Base-by-base conservation (phyloP, 2,888 invertebrate genomes). In the Harpalus rufipes region DNA sequence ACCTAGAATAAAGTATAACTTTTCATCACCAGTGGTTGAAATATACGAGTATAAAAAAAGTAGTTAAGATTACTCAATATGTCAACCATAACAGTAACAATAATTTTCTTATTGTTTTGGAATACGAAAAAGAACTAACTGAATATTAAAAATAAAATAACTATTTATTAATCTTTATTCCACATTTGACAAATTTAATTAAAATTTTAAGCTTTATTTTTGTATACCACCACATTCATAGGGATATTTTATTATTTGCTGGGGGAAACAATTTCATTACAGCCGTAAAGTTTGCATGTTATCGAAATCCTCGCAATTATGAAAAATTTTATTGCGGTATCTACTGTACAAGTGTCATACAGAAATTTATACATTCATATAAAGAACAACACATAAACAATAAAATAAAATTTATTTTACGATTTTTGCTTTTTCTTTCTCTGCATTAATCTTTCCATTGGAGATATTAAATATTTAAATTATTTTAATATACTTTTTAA, bases 221-320 rank as follows among this genome's bases (percentile, higher is more conserved):
- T 51, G 44, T 18, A 59, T 59, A 18, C 12, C 21, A 21, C 63
- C 63, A 18, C 63, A 63, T 63, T 63, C 63, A 63, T 7, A 21
- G 21, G 63, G 21, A 63, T 63, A 63, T 63, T 63, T 63, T 63
- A 63, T 63, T 63, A 63, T 18, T 63, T 63, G 63, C 3, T 21
- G 21, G 21, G 63, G 63, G 21, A 63, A 63, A 63, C 63, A 63
- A 63, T 63, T 63, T 63, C 25, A 63, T 63, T 63, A 21, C 18
- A 63, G 63, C 12, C 16, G 21, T 63, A 63, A 63, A 63, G 21
- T 21, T 6, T 7, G 12, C 21, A 12, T 12, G 25, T 21, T 63
- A 63, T 63, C 63, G 16, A 63, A 63, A 63, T 63, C 5, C 63
- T 8, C 63, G 21, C 63, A 63, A 63, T 63, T 63, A 63, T 63